Conservation (phyloP, 1,140 invertebrate species). For the Neoseiulus cucumeris region DNA sequence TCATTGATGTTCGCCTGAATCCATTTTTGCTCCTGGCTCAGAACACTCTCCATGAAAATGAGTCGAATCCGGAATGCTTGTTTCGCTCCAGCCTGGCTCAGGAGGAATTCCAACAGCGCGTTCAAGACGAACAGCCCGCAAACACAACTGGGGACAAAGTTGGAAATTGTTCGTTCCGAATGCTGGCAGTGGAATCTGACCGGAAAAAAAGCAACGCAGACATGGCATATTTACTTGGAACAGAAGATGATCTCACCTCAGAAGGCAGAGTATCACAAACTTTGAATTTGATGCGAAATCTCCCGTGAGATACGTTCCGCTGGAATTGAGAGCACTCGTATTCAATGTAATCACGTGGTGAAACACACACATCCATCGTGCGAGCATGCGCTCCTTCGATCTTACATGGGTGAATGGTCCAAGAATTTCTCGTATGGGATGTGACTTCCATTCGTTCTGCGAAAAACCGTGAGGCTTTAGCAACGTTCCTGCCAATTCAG, state of each 20-base stretch:
- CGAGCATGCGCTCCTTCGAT: no score
- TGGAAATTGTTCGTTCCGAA: background rate
- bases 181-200: background rate
- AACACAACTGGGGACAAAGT: background rate
- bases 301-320: background rate
- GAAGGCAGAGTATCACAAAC: background rate
- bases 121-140: background rate
- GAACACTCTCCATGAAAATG: conserved; percentile 4
- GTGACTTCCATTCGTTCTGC: no score
- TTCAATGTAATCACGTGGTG: no score
- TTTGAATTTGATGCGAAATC: background rate
- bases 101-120: background rate
- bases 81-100: background rate
- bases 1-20: background rate
- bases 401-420: no score
- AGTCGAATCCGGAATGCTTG: background rate
- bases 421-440: no score
- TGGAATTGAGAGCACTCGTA: background rate
- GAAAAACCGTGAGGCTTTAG: no score
- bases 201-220: no score
- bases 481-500: no score
- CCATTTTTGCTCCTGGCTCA: conserved; percentile 3
- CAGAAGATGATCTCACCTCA: background rate
- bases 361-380: no score
- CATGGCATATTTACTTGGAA: background rate